These are phyloP conservation scores for Esox lucius DNA, from an alignment of 2,797 vertebrate genomes.

Conservation along the genomic window DNA sequence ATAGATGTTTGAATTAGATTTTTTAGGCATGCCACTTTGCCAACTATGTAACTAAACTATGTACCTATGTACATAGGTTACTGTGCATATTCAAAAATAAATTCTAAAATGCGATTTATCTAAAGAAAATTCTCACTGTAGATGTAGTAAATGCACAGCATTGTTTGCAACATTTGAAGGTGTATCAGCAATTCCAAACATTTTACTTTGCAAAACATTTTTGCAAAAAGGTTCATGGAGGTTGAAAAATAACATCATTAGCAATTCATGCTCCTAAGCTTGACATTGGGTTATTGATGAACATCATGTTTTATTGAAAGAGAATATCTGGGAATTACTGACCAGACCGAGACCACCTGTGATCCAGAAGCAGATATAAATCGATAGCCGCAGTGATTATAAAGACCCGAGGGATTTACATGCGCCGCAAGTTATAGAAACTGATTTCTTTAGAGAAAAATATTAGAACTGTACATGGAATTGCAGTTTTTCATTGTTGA, in stretches of 20 bases:
- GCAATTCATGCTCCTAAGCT: not conserved
- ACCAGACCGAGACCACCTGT: constrained; percentile 1
- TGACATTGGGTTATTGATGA: constrained; percentile 1
- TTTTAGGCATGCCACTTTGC: too few species aligned
- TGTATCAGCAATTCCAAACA: constrained; percentile 3
- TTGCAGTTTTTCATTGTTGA: constrained; percentile 18
- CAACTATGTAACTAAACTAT: too few species aligned
- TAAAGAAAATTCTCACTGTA: too few species aligned
- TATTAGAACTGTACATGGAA: not conserved
- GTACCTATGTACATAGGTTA: too few species aligned
- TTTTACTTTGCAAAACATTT: not conserved
- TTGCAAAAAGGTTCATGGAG: not conserved
- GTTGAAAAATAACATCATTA: not conserved
- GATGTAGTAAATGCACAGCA: not conserved
- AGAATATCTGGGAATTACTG: constrained; percentile 37
- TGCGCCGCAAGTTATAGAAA: constrained; percentile 2
- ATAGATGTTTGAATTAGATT: too few species aligned
- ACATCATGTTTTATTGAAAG: constrained; percentile 37
- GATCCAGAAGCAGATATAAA: not conserved
- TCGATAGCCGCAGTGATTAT: constrained; percentile 29
- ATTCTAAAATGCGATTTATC: too few species aligned
- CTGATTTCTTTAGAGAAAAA: not conserved
- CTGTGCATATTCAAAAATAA: too few species aligned
- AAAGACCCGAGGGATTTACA: constrained; percentile 10
- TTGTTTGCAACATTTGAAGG: not conserved